phyloP scores from a whole-genome alignment of 2,888 invertebrate species.

The Apotomis capreana region DNA sequence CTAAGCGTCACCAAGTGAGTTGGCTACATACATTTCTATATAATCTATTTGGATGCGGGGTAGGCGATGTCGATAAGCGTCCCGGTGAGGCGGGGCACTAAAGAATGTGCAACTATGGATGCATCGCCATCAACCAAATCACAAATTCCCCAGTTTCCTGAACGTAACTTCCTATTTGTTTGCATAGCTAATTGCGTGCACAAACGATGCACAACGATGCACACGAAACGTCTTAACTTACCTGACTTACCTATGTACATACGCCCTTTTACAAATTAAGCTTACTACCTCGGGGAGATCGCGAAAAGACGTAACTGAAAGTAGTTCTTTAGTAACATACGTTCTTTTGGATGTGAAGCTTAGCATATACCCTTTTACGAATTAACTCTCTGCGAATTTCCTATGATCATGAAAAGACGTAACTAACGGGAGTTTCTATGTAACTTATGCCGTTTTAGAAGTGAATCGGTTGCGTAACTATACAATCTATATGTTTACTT shows the following conservation, averaged over 20 bases:
- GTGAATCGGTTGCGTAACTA: neutral
- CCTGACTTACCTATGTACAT: neutral
- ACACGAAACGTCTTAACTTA: slow-evolving; percentile 4
- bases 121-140: neutral
- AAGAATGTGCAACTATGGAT: neutral
- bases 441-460: neutral
- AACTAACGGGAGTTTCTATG: neutral
- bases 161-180: slow-evolving; percentile 34
- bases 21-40: too few species aligned
- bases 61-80: too few species aligned
- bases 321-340: too few species aligned
- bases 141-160: slow-evolving; percentile 26
- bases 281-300: neutral
- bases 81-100: neutral
- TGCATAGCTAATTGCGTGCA: slow-evolving; percentile 26
- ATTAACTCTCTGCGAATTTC: too few species aligned
- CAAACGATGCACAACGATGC: slow-evolving; percentile 18
- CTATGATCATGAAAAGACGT: neutral
- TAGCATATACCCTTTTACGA: too few species aligned
- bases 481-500: neutral
- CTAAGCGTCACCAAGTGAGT: too few species aligned
- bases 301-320: too few species aligned
- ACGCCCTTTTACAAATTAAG: neutral
- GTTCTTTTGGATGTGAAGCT: too few species aligned
- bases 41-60: too few species aligned